Base-by-base conservation (phyloP, 92 coral and sea anemone species). In the Phymanthus crucifer region DNA sequence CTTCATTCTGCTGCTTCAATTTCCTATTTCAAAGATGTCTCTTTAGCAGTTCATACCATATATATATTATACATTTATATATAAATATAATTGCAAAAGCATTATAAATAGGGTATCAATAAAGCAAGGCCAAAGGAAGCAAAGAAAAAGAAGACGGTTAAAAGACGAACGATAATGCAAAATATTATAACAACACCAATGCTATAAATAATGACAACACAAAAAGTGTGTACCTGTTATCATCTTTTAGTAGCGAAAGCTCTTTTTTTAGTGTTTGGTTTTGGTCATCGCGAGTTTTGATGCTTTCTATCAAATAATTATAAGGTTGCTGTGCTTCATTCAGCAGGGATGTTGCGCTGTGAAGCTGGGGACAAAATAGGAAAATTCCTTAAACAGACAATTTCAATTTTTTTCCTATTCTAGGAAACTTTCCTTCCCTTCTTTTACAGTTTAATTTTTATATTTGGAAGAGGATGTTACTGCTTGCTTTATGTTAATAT, bases 271-370 rank as follows among this genome's bases (percentile, higher is more conserved):
- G 86, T 8, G 87, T 66, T 80, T 93, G 97, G 70, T 88, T 96
- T 77, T 93, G 94, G 48, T 84, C 21, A 37, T 96, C 99, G 11
- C 99, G 89, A 40, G 93, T 85, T 52, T 95, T 90, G 45, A 96
- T 96, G 80, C 99, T 96, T 66, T 96, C 99, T 70, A 96, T 96
- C 75, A 93, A 76, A 64, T 93, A 96, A 79, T 89, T 93, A 85
- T 96, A 96, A 9, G 99, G 99, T 77, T 96, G 99, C 37, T 96
- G 97, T 21, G 98, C 99, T 75, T 96, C 99, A 77, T 93, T 96
- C 29, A 96, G 87, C 74, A 96, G 75, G 21, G 91, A 87, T 38
- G 94, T 91, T 24, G 98, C 94, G 76, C 88, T 84, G 66, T 93
- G 72, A 26, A 96, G 90, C 99, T 96, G 48, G 1, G 85, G 45